Conservation (phyloP, 30 jellyfish, hydroid and myxozoan species). For the Haliclystus octoradiatus region DNA sequence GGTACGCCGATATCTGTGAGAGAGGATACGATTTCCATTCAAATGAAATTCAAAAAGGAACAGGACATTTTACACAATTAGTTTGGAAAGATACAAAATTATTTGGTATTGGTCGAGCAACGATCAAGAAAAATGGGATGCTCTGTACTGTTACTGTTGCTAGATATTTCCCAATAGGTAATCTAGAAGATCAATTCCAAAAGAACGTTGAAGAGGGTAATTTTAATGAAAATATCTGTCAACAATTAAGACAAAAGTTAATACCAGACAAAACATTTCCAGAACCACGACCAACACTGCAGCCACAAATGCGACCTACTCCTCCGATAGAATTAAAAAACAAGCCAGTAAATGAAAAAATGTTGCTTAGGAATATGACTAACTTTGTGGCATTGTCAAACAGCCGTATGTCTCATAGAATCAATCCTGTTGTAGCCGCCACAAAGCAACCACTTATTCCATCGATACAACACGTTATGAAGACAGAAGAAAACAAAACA, state of each 20-base stretch:
- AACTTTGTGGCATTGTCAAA: too few species aligned
- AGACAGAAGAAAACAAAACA: neutral
- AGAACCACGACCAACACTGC: neutral
- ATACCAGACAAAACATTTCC: neutral
- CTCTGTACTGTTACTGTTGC: conserved; percentile 81
- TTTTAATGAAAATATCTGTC: conserved; percentile 65
- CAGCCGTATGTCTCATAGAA: neutral
- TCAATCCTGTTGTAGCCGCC: too few species aligned
- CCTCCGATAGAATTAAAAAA: neutral
- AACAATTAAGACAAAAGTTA: conserved; percentile 1
- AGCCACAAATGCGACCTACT: neutral
- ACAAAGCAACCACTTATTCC: too few species aligned
- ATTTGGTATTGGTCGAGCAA: conserved; percentile 84
- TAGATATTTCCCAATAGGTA: conserved; percentile 70
- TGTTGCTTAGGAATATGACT: too few species aligned
- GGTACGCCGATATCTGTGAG: conserved; percentile 92
- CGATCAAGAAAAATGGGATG: conserved; percentile 65
- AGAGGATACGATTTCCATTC: conserved; percentile 81
- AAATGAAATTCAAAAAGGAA: conserved; percentile 36
- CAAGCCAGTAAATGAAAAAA: too few species aligned
- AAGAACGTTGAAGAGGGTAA: conserved; percentile 62
- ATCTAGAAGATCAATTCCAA: conserved; percentile 36
- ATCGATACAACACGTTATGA: too few species aligned
- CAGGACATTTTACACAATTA: conserved; percentile 83
- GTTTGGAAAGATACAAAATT: conserved; percentile 64